A percentile compares a stretch with the other conserved stretches of the same genome.
Evolutionary conservation across 2,113 vertebrate species (phyloP).

Genomic region (Microtus montanus): DNA sequence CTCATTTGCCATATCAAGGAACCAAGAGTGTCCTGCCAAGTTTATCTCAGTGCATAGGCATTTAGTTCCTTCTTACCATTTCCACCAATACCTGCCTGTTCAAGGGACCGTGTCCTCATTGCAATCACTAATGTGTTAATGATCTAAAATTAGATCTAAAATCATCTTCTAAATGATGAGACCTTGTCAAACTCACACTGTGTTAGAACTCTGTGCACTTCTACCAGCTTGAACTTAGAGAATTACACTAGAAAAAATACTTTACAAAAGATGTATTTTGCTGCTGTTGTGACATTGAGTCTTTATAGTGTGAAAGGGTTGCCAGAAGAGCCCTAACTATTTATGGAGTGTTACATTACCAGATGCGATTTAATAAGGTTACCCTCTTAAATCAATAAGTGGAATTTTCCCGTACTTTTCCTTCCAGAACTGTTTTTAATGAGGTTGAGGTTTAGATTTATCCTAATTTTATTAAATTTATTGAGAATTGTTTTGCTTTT

Average conservation of each 20-base stretch:
- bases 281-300: background rate
- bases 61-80: too few relatives aligned
- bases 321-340: background rate
- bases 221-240: background rate
- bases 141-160: background rate
- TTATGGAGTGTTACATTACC: background rate
- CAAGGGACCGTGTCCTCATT: too few relatives aligned
- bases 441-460: background rate
- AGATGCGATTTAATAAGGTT: background rate
- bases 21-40: background rate
- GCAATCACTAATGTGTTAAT: background rate
- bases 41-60: rapidly evolving
- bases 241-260: background rate
- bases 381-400: background rate
- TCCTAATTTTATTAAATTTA: background rate
- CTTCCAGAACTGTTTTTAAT: background rate
- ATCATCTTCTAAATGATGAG: background rate
- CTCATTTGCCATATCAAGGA: background rate
- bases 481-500: background rate
- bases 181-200: too few relatives aligned
- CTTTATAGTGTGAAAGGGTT: background rate
- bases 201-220: background rate
- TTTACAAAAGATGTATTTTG: background rate
- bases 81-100: rapidly evolving
- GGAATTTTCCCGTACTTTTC: background rate